Conservation (phyloP, 1,140 invertebrate species). For the Coptotermes formosanus region DNA sequence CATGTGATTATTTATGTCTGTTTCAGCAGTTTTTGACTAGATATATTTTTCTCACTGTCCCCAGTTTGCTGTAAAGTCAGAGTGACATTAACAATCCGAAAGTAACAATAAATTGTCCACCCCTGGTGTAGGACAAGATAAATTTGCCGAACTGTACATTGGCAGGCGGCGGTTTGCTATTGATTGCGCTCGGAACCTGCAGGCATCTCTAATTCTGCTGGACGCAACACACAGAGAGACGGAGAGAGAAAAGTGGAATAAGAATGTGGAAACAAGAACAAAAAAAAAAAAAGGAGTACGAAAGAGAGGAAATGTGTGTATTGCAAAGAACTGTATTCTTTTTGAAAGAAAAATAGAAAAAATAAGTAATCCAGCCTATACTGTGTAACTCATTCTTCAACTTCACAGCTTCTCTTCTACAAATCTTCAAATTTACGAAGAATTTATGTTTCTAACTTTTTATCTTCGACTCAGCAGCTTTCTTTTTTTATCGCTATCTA, state of each 20-base stretch:
- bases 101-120: no score
- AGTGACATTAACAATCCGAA: no score
- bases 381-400: background rate
- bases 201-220: background rate
- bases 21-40: no score
- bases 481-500: background rate
- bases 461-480: background rate
- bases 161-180: background rate
- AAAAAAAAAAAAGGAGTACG: background rate
- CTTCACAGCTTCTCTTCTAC: background rate
- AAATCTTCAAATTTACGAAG: constrained; percentile 1
- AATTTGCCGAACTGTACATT: background rate
- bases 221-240: background rate
- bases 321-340: background rate
- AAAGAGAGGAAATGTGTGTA: background rate
- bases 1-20: no score
- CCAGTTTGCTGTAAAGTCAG: no score
- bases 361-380: background rate
- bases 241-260: background rate
- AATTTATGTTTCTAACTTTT: background rate
- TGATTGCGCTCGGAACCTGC: background rate
- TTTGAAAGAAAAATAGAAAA: background rate
- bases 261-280: no score
- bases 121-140: background rate
- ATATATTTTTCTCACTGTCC: no score